A percentile compares a stretch with the other conserved stretches of the same genome.
These are phyloP conservation scores for Cloeon dipterum DNA, from an alignment of 2,888 invertebrate species.

Conservation along the genomic window DNA sequence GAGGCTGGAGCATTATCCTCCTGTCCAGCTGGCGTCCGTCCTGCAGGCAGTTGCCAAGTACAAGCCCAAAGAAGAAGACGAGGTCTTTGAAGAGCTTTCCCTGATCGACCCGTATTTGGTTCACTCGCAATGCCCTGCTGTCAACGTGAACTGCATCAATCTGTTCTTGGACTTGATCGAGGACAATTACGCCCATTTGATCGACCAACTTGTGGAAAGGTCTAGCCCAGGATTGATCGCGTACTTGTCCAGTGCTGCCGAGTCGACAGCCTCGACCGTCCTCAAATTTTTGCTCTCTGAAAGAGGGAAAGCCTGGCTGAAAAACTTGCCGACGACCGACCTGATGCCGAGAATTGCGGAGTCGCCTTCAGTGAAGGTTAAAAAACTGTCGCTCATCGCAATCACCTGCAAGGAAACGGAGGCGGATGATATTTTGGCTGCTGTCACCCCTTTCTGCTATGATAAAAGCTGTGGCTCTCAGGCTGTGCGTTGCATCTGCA, in stretches of 20 bases:
- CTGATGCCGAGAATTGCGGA: neutral
- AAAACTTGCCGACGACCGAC: neutral
- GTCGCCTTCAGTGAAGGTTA: neutral
- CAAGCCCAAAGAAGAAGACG: conserved; percentile 7
- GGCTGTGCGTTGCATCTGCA: neutral
- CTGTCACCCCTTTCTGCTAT: neutral
- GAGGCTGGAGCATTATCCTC: conserved; percentile 7
- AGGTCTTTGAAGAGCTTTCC: conserved; percentile 8
- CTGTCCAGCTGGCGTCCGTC: conserved; percentile 8
- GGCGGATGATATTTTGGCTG: neutral
- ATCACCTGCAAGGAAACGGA: neutral
- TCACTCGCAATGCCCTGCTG: conserved; percentile 7
- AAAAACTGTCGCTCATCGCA: neutral
- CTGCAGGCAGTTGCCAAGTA: conserved; percentile 9
- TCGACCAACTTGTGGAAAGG: neutral
- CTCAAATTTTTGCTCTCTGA: neutral
- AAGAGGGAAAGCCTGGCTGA: neutral
- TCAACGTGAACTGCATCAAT: conserved; percentile 8
- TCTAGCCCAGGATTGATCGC: neutral
- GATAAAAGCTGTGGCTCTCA: neutral
- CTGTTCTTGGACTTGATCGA: conserved; percentile 7
- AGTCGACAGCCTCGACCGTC: neutral
- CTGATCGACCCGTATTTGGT: conserved; percentile 8
- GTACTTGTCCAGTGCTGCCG: neutral
- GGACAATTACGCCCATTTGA: conserved; percentile 6